Percentiles rank a stretch among this genome's conserved stretches.
Evolutionary conservation across 2,888 invertebrate genomes (phyloP).

Genomic region (Dasypogon diadema): DNA sequence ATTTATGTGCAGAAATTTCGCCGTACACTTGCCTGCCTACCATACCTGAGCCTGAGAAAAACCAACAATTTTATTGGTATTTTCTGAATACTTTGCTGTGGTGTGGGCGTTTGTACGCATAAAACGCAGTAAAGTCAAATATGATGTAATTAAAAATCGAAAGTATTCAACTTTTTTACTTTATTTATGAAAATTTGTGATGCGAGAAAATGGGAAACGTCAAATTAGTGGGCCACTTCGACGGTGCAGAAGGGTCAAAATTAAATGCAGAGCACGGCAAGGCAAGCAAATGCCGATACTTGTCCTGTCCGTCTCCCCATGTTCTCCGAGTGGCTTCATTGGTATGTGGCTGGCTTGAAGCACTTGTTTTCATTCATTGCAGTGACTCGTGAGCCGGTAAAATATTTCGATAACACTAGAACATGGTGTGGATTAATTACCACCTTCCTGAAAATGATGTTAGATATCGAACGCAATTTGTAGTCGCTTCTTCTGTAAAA

Average conservation of each 20-base stretch:
- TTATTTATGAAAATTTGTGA: not conserved
- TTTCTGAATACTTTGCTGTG: not conserved
- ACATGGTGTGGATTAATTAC: no score
- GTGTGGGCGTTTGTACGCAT: no score
- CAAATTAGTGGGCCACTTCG: not conserved
- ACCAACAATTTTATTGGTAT: not conserved
- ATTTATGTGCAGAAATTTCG: slow-evolving; percentile 32
- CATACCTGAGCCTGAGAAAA: not conserved
- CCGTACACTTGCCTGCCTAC: not conserved
- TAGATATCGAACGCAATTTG: no score
- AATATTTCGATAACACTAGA: no score
- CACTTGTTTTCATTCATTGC: slow-evolving; percentile 46
- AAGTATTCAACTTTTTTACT: not conserved
- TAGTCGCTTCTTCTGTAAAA: no score
- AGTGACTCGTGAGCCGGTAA: no score
- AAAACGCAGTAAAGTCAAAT: no score
- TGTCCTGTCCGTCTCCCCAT: no score
- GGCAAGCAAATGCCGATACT: slow-evolving; percentile 21
- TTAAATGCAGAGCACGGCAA: not conserved
- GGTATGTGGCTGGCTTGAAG: slow-evolving; percentile 35
- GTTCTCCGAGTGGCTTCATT: no score
- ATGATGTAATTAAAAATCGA: no score
- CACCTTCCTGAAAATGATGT: no score
- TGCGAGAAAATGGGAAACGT: slow-evolving; percentile 31
- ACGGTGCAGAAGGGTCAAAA: not conserved